Conservation (phyloP, 2,113 vertebrate genomes). For the Chauna torquata region DNA sequence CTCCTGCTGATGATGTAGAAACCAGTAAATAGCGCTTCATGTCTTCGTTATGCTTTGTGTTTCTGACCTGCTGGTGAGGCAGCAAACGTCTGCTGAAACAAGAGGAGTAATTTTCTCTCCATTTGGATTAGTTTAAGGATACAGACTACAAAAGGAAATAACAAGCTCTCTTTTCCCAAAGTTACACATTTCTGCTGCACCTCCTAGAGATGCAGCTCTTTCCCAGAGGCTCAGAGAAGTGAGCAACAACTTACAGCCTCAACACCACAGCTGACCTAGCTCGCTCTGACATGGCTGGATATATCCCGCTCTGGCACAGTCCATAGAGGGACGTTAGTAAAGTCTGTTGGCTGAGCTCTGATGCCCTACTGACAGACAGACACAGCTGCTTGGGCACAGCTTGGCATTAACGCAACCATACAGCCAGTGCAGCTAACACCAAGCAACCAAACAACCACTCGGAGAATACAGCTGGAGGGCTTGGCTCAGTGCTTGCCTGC, state of each 20-base stretch:
- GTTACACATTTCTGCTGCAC: background rate
- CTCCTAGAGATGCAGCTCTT: background rate
- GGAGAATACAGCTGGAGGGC: background rate
- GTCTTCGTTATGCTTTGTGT: background rate
- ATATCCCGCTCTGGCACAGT: background rate
- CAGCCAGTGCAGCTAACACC: background rate
- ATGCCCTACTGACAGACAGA: background rate
- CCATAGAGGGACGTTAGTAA: background rate
- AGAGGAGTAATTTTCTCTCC: background rate
- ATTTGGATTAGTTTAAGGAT: background rate
- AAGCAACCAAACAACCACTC: background rate
- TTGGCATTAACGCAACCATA: background rate
- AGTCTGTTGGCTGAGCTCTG: background rate
- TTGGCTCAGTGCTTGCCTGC: background rate
- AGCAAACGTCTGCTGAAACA: background rate
- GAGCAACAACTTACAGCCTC: background rate
- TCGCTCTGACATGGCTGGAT: background rate
- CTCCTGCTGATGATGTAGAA: background rate
- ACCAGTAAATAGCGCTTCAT: background rate
- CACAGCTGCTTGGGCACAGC: background rate
- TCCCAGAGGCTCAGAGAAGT: background rate
- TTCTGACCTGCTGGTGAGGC: background rate
- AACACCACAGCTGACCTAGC: background rate
- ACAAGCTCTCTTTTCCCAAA: background rate
- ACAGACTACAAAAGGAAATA: background rate